phyloP scores from a whole-genome alignment of 2,113 vertebrate species.

The Lophura nycthemera region DNA sequence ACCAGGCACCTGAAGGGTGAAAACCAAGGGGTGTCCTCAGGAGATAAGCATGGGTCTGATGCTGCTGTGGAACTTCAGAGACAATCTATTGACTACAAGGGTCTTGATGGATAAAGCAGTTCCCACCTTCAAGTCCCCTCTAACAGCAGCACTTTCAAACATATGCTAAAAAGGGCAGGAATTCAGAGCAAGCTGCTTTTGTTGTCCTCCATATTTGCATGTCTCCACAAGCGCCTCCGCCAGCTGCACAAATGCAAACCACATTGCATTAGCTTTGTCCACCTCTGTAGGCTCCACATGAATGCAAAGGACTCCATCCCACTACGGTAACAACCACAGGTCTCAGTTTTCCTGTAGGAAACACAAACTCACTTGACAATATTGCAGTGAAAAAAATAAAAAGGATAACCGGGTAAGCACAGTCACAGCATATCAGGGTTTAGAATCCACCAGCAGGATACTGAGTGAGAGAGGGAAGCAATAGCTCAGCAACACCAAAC shows the following conservation, averaged over 20 bases:
- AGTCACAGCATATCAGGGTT: not conserved
- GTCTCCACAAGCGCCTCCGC: not conserved
- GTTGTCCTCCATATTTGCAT: not conserved
- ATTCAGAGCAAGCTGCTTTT: not conserved
- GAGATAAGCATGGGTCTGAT: not conserved
- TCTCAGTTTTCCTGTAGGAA: not conserved
- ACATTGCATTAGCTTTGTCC: not conserved
- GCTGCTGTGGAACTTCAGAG: not conserved
- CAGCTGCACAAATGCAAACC: not conserved
- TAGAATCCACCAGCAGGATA: not conserved
- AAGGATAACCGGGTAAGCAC: not conserved
- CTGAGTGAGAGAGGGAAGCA: not conserved
- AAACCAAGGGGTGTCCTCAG: not conserved
- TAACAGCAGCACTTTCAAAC: not conserved
- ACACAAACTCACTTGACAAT: not conserved
- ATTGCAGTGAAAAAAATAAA: not conserved
- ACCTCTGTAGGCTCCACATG: fast-evolving
- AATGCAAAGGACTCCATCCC: not conserved
- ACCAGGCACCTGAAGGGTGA: not conserved
- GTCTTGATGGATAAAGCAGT: too few species aligned
- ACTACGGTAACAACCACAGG: not conserved
- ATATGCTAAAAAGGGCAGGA: not conserved
- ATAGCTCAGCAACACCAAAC: not conserved
- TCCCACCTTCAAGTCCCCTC: not conserved
- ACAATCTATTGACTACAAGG: not conserved